Base-by-base conservation (phyloP, 92 coral and sea anemone genomes). In the Siderastrea siderea region DNA sequence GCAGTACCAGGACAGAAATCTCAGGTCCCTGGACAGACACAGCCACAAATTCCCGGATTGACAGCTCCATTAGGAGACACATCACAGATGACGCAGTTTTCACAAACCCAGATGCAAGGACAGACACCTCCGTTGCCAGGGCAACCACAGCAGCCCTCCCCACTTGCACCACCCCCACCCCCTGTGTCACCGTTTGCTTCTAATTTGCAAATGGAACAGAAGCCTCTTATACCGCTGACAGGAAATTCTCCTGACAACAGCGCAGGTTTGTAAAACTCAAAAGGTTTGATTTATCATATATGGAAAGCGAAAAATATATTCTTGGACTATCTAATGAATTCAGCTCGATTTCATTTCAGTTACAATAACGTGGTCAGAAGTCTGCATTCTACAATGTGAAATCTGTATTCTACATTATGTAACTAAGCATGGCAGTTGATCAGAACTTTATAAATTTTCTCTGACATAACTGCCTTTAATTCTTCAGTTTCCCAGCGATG, bases 1-100 rank as follows among this genome's bases (percentile, higher is more conserved):
- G 77, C 85, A 0, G 59, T 76, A 43, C 84, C 84, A 61, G 63
- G 19, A 6, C 91, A 86, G 52, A 69, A 84, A 43, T 74, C 86
- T 7, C 84, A 83, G 12, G 38, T 83, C 17, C 75, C 61, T 45
- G 79, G 47, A 62, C 75, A 71, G 38, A 71, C 57, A 43, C 78
- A 79, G 9, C 77, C 78, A 13, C 89, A 89, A 12, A 62, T 88
- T 14, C 78, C 85, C 53, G 90, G 84, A 67, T 12, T 82, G 49
- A 71, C 54, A 11, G 62, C 63, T 19, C 53, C 81, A 61, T 14
- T 68, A 49, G 17, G 55, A 9, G 87, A 84, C 9, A 45, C 73
- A 19, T 7, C 81, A 63, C 64, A 73, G 44, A 60, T 15, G 44
- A 38, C 87, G 1, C 79, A 63, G 79, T 74, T 84, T 50, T 7